Evolutionary conservation across 2,888 invertebrate species (phyloP).

Genomic region (Agriopis marginaria): DNA sequence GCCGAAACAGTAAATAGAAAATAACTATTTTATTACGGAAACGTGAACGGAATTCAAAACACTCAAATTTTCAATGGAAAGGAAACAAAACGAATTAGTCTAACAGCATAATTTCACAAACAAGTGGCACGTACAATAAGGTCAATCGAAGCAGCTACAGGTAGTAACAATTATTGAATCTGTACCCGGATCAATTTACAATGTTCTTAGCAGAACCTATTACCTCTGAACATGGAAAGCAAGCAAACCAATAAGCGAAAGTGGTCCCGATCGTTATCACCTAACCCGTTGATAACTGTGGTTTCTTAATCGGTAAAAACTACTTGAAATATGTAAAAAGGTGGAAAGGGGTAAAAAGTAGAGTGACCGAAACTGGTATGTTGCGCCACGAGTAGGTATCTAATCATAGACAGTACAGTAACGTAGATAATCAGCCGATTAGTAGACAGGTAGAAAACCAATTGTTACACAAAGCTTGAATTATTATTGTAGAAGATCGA

Average conservation of each 20-base stretch:
- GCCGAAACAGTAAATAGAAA: too few species aligned
- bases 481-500: not conserved
- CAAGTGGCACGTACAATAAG: not conserved
- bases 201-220: constrained; percentile 12
- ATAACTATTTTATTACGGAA: not conserved
- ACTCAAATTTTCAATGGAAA: not conserved
- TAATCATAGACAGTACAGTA: constrained; percentile 14
- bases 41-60: not conserved
- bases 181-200: constrained; percentile 8
- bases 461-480: not conserved
- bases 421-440: constrained; percentile 17
- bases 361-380: constrained; percentile 11
- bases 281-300: constrained; percentile 48
- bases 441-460: not conserved
- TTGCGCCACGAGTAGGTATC: constrained; percentile 8
- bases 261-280: constrained; percentile 50
- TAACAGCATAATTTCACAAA: constrained; percentile 6
- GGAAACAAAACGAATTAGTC: not conserved
- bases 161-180: not conserved
- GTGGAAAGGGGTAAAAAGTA: constrained; percentile 11
- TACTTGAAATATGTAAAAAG: constrained; percentile 19
- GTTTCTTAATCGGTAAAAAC: constrained; percentile 32
- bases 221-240: constrained; percentile 45
- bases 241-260: constrained; percentile 50
- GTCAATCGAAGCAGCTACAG: not conserved